Conservation (phyloP, 2,113 vertebrate species). For the Acrocephalus arundinaceus region DNA sequence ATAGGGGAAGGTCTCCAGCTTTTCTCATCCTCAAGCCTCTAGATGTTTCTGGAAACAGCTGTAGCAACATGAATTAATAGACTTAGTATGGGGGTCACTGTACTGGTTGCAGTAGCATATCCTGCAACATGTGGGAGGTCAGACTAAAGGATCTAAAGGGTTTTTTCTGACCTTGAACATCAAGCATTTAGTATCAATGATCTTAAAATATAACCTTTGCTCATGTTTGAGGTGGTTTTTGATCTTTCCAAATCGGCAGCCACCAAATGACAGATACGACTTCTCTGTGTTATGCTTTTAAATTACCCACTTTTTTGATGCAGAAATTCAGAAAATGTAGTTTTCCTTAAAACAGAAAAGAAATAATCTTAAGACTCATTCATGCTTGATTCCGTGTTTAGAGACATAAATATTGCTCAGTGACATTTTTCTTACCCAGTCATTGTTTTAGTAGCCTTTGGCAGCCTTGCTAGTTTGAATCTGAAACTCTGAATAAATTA, state of each 20-base stretch:
- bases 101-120: background rate
- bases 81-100: background rate
- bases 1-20: background rate
- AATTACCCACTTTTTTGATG: background rate
- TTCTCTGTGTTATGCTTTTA: background rate
- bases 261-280: background rate
- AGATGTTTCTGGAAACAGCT: background rate
- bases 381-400: background rate
- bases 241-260: background rate
- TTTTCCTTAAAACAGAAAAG: background rate
- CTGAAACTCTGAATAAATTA: slow-evolving; percentile 12
- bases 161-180: background rate
- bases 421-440: slow-evolving; percentile 13
- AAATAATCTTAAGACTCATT: background rate
- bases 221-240: background rate
- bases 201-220: background rate
- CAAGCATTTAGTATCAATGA: background rate
- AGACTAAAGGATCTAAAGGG: background rate
- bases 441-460: slow-evolving; percentile 26
- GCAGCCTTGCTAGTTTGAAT: background rate
- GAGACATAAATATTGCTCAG: background rate
- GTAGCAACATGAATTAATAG: background rate
- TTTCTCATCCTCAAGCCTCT: background rate
- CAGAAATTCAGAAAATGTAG: background rate
- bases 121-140: background rate